Conservation (phyloP, 2,113 vertebrate species). For the Cynoglossus semilaevis region DNA sequence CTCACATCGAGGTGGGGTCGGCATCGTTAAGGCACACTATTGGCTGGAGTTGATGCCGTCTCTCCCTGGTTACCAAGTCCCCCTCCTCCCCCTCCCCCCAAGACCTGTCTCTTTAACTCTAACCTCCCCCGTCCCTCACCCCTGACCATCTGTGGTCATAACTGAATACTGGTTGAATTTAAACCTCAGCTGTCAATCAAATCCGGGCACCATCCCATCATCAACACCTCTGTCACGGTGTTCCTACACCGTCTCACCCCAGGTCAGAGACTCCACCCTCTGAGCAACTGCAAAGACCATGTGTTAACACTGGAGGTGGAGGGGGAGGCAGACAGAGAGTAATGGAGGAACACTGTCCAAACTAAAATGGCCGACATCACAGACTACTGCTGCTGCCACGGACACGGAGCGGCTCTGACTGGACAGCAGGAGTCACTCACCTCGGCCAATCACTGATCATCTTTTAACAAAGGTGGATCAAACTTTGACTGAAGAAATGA, state of each 20-base stretch:
- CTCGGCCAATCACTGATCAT: conserved; percentile 51
- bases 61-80: conserved; percentile 53
- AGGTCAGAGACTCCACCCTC: conserved; percentile 27
- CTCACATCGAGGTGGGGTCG: conserved; percentile 63
- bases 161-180: conserved; percentile 24
- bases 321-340: conserved; percentile 66
- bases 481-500: too few relatives aligned
- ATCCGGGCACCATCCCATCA: conserved; percentile 3
- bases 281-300: conserved; percentile 57
- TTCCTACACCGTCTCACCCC: conserved; percentile 29
- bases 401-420: conserved; percentile 59
- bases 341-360: conserved; percentile 77
- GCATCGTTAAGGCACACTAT: conserved; percentile 33
- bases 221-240: conserved; percentile 37
- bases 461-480: too few relatives aligned
- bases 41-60: conserved; percentile 40
- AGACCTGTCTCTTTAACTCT: too few relatives aligned
- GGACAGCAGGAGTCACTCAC: conserved; percentile 39
- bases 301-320: conserved; percentile 69
- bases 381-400: conserved; percentile 71
- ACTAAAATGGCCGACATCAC: conserved; percentile 84
- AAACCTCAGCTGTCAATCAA: conserved; percentile 18
- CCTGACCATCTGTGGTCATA: conserved; percentile 27
- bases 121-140: neutral
- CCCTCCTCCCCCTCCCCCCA: conserved; percentile 13